These are phyloP conservation scores for Perdita meconis DNA, from an alignment of 2,888 invertebrate species.

Conservation along the genomic window DNA sequence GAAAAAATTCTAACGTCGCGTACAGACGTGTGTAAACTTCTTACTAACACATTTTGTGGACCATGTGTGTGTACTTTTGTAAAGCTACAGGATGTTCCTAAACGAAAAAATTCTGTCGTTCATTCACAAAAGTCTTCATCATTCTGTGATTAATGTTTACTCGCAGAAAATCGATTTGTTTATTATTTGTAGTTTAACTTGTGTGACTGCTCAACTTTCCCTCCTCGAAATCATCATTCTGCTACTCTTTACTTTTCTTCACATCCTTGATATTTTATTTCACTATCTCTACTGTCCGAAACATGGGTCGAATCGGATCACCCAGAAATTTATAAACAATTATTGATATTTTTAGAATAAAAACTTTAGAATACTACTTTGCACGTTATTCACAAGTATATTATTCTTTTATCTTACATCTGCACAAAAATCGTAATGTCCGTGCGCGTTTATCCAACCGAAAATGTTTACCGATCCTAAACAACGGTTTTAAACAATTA, in stretches of 20 bases:
- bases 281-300: too few species aligned
- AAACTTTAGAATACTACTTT: too few species aligned
- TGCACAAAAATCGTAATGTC: too few species aligned
- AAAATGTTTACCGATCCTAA: too few species aligned
- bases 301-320: too few species aligned
- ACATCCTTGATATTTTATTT: not conserved
- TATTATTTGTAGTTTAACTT: not conserved
- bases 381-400: too few species aligned
- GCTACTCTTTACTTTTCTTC: not conserved
- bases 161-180: not conserved
- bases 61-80: not conserved
- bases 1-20: not conserved
- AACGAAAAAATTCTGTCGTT: not conserved
- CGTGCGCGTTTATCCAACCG: too few species aligned
- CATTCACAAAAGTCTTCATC: not conserved
- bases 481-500: too few species aligned
- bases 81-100: not conserved
- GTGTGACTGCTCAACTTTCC: not conserved
- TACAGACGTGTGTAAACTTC: not conserved
- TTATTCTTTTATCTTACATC: too few species aligned
- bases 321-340: too few species aligned
- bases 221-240: not conserved
- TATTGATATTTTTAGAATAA: too few species aligned
- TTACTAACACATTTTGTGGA: not conserved
- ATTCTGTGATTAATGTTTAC: not conserved